Conservation (phyloP, 2,113 vertebrate species). For the Archilochus colubris region DNA sequence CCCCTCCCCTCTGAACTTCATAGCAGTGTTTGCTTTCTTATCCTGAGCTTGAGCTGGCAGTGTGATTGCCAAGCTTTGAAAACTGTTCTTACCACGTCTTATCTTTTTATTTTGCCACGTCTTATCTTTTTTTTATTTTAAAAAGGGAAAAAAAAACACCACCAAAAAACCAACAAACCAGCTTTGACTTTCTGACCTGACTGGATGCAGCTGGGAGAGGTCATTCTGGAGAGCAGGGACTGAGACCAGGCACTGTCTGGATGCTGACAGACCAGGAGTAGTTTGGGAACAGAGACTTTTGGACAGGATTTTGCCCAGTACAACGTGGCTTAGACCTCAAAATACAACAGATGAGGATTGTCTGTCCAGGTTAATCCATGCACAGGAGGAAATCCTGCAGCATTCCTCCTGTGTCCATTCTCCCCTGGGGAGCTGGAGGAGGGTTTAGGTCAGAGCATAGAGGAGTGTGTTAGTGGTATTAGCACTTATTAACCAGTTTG, state of each 20-base stretch:
- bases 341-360: not conserved
- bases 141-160: not conserved
- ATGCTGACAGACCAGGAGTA: fast-evolving
- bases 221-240: not conserved
- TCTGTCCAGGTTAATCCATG: not conserved
- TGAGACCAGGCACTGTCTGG: fast-evolving
- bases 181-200: not conserved
- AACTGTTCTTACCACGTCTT: not conserved
- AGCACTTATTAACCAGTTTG: constrained; percentile 45
- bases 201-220: not conserved
- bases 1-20: not conserved
- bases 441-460: constrained; percentile 21
- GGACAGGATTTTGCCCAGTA: not conserved
- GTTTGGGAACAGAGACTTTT: not conserved
- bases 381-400: not conserved
- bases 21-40: not conserved
- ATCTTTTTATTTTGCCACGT: not conserved
- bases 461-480: not conserved
- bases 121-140: no score
- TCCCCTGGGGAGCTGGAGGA: not conserved
- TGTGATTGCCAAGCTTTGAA: not conserved
- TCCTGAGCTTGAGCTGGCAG: not conserved
- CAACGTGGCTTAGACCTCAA: not conserved
- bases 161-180: not conserved
- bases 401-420: not conserved